Evolutionary conservation across 2,888 invertebrate genomes (phyloP).

Genomic region (Drosophila mettleri): DNA sequence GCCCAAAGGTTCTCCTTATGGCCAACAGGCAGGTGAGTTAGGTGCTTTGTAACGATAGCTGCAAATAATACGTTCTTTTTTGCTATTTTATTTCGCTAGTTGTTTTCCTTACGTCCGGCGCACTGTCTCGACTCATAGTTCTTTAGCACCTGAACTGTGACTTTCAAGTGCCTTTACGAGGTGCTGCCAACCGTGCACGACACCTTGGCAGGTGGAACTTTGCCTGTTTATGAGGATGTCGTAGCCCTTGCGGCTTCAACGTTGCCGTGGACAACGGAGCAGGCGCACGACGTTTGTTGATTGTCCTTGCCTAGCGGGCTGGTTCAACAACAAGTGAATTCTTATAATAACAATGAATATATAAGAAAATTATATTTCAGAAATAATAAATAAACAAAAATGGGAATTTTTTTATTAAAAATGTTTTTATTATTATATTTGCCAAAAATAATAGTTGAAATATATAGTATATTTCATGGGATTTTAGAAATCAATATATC

Average conservation of each 20-base stretch:
- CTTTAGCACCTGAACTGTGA: slow-evolving; percentile 19
- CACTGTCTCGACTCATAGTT: slow-evolving; percentile 20
- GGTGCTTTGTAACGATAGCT: slow-evolving; percentile 47
- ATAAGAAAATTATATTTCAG: neutral
- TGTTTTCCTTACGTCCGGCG: slow-evolving; percentile 12
- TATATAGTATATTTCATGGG: too few species aligned
- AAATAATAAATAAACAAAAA: too few species aligned
- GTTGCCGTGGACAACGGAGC: slow-evolving; percentile 71
- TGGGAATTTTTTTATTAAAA: too few species aligned
- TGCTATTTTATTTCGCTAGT: neutral
- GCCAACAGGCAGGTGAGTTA: slow-evolving; percentile 25
- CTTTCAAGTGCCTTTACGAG: slow-evolving; percentile 50
- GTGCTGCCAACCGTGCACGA: slow-evolving; percentile 35
- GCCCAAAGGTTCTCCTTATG: slow-evolving; percentile 2
- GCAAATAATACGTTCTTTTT: slow-evolving; percentile 3
- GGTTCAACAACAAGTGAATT: too few species aligned
- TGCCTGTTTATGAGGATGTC: slow-evolving; percentile 43
- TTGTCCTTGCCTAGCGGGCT: slow-evolving; percentile 24
- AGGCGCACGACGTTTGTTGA: slow-evolving; percentile 69
- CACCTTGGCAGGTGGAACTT: slow-evolving; percentile 17
- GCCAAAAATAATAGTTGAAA: too few species aligned
- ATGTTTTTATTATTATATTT: too few species aligned
- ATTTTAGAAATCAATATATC: too few species aligned
- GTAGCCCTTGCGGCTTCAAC: slow-evolving; percentile 19
- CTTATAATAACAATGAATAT: neutral